A percentile compares a stretch with the other conserved stretches of the same genome.
phyloP scores from a whole-genome alignment of 2,888 invertebrate species.

The Scaptomyza caliginosa region DNA sequence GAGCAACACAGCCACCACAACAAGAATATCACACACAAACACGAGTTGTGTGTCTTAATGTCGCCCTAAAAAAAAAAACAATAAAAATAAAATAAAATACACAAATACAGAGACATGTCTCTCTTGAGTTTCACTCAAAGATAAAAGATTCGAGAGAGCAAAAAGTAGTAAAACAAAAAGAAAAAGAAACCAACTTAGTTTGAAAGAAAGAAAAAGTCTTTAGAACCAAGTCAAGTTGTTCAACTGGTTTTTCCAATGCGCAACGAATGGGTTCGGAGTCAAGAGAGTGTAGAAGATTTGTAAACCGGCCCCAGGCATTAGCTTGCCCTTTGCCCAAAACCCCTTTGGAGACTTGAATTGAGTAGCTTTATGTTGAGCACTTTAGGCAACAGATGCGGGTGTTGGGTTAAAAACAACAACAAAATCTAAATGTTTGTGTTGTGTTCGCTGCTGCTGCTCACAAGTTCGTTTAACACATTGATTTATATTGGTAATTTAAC shows the following conservation, averaged over 20 bases:
- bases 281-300: constrained; percentile 33
- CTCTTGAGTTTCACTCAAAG: constrained; percentile 53
- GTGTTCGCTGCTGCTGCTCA: constrained; percentile 23
- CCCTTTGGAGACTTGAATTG: constrained; percentile 51
- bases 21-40: constrained; percentile 57
- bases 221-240: constrained; percentile 76
- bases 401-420: constrained; percentile 23
- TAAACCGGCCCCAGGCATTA: constrained; percentile 50
- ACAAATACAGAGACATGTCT: constrained; percentile 12
- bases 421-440: not conserved
- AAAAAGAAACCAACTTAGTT: constrained; percentile 47
- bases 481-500: constrained; percentile 77
- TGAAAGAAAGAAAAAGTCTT: constrained; percentile 80
- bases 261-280: not conserved
- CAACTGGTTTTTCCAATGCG: constrained; percentile 69
- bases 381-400: constrained; percentile 58
- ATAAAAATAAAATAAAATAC: constrained; percentile 2
- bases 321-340: constrained; percentile 54
- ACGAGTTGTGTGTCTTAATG: constrained; percentile 54
- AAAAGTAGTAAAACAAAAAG: not conserved
- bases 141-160: constrained; percentile 18
- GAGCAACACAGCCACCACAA: constrained; percentile 34
- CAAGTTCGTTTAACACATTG: constrained; percentile 62
- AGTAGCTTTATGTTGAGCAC: constrained; percentile 7
- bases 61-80: constrained; percentile 58